phyloP scores from a whole-genome alignment of 2,797 vertebrate genomes.

The Rhabdophis nuchalis region DNA sequence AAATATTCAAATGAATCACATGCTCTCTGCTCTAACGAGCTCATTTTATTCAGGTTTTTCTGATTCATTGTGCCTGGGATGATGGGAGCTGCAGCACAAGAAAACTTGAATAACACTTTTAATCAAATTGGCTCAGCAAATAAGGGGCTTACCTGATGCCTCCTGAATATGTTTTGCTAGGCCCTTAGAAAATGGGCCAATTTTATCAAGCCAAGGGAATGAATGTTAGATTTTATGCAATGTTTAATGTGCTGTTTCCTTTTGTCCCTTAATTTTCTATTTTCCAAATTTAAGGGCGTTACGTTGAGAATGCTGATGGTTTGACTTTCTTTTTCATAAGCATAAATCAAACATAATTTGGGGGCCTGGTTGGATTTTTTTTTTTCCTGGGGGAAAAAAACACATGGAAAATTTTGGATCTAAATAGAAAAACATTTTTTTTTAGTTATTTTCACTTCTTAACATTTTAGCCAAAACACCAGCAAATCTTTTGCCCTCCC shows the following conservation, averaged over 20 bases:
- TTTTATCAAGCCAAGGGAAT: background rate
- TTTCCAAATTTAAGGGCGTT: fast-evolving
- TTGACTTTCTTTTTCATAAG: background rate
- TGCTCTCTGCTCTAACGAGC: background rate
- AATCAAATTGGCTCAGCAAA: background rate
- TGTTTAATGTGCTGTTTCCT: background rate
- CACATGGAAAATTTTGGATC: background rate
- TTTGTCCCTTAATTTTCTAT: conserved; percentile 6
- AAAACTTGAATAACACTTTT: background rate
- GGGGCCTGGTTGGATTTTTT: background rate
- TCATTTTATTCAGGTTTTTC: background rate
- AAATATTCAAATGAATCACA: background rate
- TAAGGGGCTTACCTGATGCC: background rate
- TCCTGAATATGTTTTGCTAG: background rate
- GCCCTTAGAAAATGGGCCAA: background rate
- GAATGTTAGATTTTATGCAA: fast-evolving
- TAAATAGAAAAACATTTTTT: background rate
- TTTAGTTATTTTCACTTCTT: background rate
- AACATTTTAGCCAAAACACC: background rate
- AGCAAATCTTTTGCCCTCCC: background rate
- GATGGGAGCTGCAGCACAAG: background rate
- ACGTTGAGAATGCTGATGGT: background rate
- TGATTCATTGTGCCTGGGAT: background rate
- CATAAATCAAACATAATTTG: background rate
- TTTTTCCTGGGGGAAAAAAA: background rate